These are phyloP conservation scores for Brotula barbata DNA, from an alignment of 2,797 vertebrate species.

Conservation along the genomic window DNA sequence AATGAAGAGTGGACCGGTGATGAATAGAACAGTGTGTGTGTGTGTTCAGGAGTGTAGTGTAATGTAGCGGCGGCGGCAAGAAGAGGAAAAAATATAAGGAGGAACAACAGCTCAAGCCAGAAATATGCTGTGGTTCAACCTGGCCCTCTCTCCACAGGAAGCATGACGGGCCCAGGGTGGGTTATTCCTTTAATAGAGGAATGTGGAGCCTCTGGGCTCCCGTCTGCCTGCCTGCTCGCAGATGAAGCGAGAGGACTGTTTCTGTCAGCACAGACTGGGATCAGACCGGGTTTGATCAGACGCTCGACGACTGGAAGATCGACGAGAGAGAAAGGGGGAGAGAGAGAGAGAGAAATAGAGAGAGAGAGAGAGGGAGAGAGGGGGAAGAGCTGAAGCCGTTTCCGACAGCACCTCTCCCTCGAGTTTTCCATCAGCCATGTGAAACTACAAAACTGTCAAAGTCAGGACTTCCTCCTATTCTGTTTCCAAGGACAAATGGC, in stretches of 20 bases:
- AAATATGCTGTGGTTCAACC: conserved; percentile 82
- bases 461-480: conserved; percentile 97
- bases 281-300: neutral
- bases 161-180: conserved; percentile 75
- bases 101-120: conserved; percentile 80
- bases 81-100: conserved; percentile 58
- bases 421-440: conserved; percentile 82
- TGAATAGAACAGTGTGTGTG: conserved; percentile 67
- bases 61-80: conserved; percentile 60
- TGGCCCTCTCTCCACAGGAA: conserved; percentile 81
- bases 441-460: conserved; percentile 91
- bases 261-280: conserved; percentile 15
- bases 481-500: conserved; percentile 86
- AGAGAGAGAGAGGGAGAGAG: conserved; percentile 4
- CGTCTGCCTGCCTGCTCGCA: conserved; percentile 60
- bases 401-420: conserved; percentile 66
- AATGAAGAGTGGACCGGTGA: conserved; percentile 47
- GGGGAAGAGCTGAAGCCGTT: conserved; percentile 47
- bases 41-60: conserved; percentile 62
- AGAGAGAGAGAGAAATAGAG: no score
- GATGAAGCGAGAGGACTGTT: conserved; percentile 29
- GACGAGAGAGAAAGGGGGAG: neutral
- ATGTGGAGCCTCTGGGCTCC: conserved; percentile 72
- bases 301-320: neutral
- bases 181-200: conserved; percentile 79